Evolutionary conservation across 2,113 vertebrate species (phyloP).

Genomic region (Synodontis membranacea): DNA sequence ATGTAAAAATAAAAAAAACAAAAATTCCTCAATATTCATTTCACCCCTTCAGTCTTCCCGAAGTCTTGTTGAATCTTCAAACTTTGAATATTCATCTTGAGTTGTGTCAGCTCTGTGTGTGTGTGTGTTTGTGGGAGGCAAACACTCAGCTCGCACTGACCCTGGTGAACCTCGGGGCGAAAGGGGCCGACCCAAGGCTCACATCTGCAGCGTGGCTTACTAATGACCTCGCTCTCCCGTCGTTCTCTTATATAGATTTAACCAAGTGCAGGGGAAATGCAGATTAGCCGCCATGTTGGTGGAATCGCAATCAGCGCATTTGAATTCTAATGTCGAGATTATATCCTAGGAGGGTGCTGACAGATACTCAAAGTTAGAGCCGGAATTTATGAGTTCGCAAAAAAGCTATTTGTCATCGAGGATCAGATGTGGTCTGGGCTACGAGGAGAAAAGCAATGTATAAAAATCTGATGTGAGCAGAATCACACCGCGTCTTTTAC

Average conservation of each 20-base stretch:
- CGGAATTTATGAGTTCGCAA: not conserved
- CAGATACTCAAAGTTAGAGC: not conserved
- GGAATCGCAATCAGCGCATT: slow-evolving; percentile 1
- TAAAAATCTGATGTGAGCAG: not conserved
- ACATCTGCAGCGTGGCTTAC: not conserved
- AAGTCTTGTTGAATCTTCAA: not conserved
- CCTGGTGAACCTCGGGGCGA: not conserved
- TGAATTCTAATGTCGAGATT: slow-evolving; percentile 30
- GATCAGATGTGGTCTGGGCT: not conserved
- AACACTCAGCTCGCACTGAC: not conserved
- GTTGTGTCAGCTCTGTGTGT: slow-evolving; percentile 10
- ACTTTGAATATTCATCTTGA: slow-evolving; percentile 35
- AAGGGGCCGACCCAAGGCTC: not conserved
- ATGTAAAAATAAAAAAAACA: slow-evolving; percentile 14
- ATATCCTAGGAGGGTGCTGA: not conserved
- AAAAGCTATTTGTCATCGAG: not conserved
- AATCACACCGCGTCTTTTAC: no score
- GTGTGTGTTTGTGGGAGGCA: not conserved
- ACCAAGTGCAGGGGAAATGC: not conserved
- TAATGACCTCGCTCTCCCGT: slow-evolving; percentile 24
- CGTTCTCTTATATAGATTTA: not conserved
- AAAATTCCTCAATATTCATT: slow-evolving; percentile 16
- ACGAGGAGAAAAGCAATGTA: not conserved
- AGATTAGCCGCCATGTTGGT: not conserved
- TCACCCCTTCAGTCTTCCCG: slow-evolving; percentile 38